Conservation (phyloP, 1,140 invertebrate species). For the Pseudomyrmex gracilis region DNA sequence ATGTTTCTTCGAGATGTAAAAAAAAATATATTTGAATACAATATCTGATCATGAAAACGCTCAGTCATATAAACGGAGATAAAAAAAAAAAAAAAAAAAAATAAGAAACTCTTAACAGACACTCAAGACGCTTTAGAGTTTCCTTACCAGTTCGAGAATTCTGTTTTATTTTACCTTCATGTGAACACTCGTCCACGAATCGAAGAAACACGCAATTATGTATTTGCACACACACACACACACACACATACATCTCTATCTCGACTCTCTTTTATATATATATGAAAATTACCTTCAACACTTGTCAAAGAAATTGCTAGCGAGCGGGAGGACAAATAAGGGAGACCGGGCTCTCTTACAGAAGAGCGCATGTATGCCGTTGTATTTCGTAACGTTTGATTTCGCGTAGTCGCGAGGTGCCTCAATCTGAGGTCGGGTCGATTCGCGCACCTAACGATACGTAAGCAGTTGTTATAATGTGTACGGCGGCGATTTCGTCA, state of each 20-base stretch:
- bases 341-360: constrained; percentile 40
- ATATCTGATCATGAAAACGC: too few species aligned
- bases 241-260: too few species aligned
- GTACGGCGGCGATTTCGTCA: constrained; percentile 76
- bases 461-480: constrained; percentile 64
- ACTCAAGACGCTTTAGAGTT: too few species aligned
- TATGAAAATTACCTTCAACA: neutral
- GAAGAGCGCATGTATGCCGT: constrained; percentile 49
- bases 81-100: too few species aligned
- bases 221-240: too few species aligned
- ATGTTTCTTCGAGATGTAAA: neutral
- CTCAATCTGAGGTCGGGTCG: constrained; percentile 61
- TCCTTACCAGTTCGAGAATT: too few species aligned
- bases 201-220: neutral
- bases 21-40: too few species aligned
- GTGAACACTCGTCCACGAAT: neutral
- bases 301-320: neutral
- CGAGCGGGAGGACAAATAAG: neutral
- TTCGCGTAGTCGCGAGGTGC: constrained; percentile 39
- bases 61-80: too few species aligned
- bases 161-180: neutral
- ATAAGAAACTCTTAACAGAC: too few species aligned
- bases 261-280: too few species aligned
- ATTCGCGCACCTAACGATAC: constrained; percentile 69
- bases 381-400: constrained; percentile 64